Conservation (phyloP, 2,113 vertebrate genomes). For the Siniperca chuatsi region DNA sequence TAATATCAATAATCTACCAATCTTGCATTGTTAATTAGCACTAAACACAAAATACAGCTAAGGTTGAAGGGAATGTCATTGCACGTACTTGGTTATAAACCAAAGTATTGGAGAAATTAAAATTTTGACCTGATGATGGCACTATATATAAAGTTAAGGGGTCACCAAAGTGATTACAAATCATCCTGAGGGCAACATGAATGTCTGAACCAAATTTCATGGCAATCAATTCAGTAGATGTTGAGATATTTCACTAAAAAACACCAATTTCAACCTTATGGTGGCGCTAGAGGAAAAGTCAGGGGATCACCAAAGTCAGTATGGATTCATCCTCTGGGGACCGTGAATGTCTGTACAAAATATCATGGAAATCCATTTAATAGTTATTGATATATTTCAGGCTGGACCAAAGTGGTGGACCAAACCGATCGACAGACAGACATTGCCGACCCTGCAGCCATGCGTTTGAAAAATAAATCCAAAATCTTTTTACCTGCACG, state of each 20-base stretch:
- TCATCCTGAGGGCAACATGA: background rate
- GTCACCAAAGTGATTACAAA: background rate
- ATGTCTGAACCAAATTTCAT: background rate
- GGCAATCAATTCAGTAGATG: background rate
- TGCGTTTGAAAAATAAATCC: background rate
- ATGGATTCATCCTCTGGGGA: background rate
- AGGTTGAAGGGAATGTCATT: background rate
- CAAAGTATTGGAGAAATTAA: background rate
- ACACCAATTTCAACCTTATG: background rate
- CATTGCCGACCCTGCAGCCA: background rate
- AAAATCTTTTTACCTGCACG: constrained; percentile 88
- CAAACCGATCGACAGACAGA: background rate
- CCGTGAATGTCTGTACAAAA: background rate
- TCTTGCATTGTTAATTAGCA: background rate
- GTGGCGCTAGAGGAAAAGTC: background rate
- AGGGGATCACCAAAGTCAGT: background rate
- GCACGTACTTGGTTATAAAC: too few species aligned
- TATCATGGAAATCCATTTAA: background rate
- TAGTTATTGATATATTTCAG: background rate
- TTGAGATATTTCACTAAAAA: background rate
- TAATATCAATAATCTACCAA: too few species aligned
- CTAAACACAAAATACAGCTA: background rate
- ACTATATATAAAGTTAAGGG: background rate
- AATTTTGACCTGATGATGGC: background rate
- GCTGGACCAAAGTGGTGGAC: background rate